Evolutionary conservation across 2,797 vertebrate species (phyloP), one percentile per base, ranked within the genome.

Genomic region (Glyptemys insculpta): DNA sequence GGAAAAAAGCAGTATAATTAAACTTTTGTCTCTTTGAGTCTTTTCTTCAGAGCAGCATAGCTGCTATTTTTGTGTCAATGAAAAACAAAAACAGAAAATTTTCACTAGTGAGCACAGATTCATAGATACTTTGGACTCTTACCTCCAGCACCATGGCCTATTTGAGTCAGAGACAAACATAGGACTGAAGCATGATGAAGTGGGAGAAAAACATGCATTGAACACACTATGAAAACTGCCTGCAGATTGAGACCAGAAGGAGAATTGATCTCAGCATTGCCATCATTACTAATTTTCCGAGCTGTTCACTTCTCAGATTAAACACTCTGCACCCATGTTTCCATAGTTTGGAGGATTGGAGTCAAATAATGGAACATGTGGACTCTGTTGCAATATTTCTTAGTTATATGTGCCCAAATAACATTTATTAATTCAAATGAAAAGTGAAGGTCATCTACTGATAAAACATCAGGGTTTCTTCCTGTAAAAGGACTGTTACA

Each of bases 1-100:
- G 80, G 79, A 95, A 23, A 95, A 96, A 96, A 96, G 68, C 74
- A 59, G n/a, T 96, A n/a, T 96, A 96, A 97, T 98, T 98, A 98
- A 97, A 96, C 41, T 92, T 94, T 84, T 96, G 72, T 91, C 62
- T 91, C 68, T 93, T 97, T 94, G 56, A 53, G 94, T 92, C 25
- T 31, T 93, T 92, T 92, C 76, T 95, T 93, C 76, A 9, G n/a
- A 88, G 81, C 85, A 86, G 54, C 79, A 94, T 62, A 93, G 72
- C 81, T 68, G 62, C 31, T 94, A 89, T 95, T 96, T 97, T 95
- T 87, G 62, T 91, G 84, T 95, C 37, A 79, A 27, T 54, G 47
- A 86, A 93, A 31, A 96, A 83, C 12, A 95, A 91, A 96, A 93
- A 78, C 29, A 54, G 78, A 53, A n/a, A 19, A 86, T 95, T 90